Base-by-base conservation (phyloP, 2,113 vertebrate species). In the Rhinolophus sinicus region DNA sequence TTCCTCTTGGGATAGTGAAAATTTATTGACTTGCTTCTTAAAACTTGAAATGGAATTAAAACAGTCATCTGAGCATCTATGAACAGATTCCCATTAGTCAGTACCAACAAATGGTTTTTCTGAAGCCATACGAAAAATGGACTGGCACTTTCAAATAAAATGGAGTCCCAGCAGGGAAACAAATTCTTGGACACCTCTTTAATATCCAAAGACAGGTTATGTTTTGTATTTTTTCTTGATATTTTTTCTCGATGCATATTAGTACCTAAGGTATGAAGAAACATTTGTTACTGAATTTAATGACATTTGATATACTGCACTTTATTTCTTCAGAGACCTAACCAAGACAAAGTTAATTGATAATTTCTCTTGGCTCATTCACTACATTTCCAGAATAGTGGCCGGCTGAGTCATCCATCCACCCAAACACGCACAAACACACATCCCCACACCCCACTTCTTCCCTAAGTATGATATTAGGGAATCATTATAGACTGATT, bases 21-120 rank as follows among this genome's bases (percentile, higher is more conserved):
- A 65, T 78, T 90, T 88, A 11, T 93, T 95, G 33, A 52, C 24
- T 78, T 89, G 54, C 64, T 89, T 94, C 65, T 85, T 90, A 88
- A 83, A 89, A 75, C 38, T 90, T 87, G 21, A 72, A 73, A n/a
- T 89, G 40, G 16, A 70, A 38, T 73, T 70, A 80, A 65, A 88
- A 65, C 9, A 60, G 56, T 67, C 47, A 76, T 78, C 89, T 92
- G 33, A 67, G 88, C 18, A 80, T 73, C 76, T 16, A 9, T 65
- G 47, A 82, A 33, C 64, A 94, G 19, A 81, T 89, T 75, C 44
- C 22, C 54, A 93, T 72, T 90, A 73, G 28, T 80, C 22, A 38
- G 22, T 93, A 80, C 24, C 47, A 85, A 72, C 28, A 67, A 93
- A 44, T 86, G 8, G 26, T 81, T 95, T 85, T 89, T 52, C 35